Evolutionary conservation across 2,113 vertebrate genomes (phyloP).

Genomic region (Raja brachyura): DNA sequence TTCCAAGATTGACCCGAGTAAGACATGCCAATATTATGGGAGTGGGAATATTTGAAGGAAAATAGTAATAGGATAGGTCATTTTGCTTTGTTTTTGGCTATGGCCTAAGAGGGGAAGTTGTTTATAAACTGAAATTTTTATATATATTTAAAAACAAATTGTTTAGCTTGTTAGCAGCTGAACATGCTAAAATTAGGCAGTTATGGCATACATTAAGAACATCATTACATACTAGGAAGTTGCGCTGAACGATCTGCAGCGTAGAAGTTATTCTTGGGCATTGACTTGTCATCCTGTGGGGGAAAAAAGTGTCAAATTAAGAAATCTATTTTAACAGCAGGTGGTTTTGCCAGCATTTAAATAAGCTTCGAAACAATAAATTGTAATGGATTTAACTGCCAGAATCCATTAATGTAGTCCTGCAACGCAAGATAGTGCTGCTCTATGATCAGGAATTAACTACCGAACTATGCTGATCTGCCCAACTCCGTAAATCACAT

Average conservation of each 20-base stretch:
- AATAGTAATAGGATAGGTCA: background rate
- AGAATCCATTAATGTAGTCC: too few species aligned
- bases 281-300: slow-evolving; percentile 81
- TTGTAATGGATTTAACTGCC: too few species aligned
- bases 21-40: background rate
- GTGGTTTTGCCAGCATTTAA: too few species aligned
- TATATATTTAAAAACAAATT: background rate
- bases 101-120: too few species aligned
- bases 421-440: too few species aligned
- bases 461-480: background rate
- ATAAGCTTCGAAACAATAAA: too few species aligned
- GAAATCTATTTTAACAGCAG: background rate
- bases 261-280: slow-evolving; percentile 87
- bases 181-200: background rate
- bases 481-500: background rate
- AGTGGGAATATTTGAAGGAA: background rate
- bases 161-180: background rate
- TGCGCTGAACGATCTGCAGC: slow-evolving; percentile 78
- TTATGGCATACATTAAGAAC: background rate
- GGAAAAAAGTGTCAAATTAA: background rate
- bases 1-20: background rate
- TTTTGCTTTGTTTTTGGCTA: background rate
- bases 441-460: background rate
- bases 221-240: slow-evolving; percentile 78
- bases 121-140: background rate